Conservation (phyloP, 2,888 invertebrate genomes). For the Andricus curvator region DNA sequence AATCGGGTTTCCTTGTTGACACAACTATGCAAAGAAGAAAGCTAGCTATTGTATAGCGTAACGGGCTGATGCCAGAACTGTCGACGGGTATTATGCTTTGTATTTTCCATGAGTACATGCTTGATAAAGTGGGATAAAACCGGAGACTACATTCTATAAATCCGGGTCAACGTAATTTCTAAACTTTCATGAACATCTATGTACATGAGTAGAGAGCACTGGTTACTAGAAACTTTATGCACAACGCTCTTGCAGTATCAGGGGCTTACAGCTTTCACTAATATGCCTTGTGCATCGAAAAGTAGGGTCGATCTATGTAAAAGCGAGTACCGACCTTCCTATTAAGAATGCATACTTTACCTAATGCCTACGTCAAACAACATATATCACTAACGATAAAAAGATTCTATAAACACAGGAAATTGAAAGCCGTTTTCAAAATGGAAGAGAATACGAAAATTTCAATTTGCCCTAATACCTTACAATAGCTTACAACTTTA, state of each 20-base stretch:
- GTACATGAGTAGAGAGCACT: not conserved
- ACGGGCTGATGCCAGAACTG: not conserved
- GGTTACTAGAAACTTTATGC: not conserved
- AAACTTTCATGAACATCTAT: not conserved
- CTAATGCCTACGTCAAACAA: not conserved
- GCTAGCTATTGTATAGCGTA: not conserved
- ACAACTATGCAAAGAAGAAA: not conserved
- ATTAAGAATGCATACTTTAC: not conserved
- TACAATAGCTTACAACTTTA: too few relatives aligned
- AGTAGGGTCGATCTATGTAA: constrained; percentile 53
- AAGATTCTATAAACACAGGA: not conserved
- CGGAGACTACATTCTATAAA: not conserved
- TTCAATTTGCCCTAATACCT: too few relatives aligned
- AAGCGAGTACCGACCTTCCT: constrained; percentile 48
- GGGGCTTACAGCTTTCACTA: constrained; percentile 65
- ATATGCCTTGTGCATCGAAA: constrained; percentile 57
- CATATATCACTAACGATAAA: not conserved
- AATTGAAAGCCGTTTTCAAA: not conserved
- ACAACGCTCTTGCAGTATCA: constrained; percentile 2
- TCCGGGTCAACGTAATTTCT: not conserved
- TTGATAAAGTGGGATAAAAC: constrained; percentile 23
- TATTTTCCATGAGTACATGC: constrained; percentile 18
- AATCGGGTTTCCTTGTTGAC: not conserved
- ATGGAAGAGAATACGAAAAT: too few relatives aligned
- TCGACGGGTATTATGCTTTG: constrained; percentile 19